phyloP scores from a whole-genome alignment of 37 sponge, comb jelly and placozoan genomes.

The Amphimedon queenslandica region DNA sequence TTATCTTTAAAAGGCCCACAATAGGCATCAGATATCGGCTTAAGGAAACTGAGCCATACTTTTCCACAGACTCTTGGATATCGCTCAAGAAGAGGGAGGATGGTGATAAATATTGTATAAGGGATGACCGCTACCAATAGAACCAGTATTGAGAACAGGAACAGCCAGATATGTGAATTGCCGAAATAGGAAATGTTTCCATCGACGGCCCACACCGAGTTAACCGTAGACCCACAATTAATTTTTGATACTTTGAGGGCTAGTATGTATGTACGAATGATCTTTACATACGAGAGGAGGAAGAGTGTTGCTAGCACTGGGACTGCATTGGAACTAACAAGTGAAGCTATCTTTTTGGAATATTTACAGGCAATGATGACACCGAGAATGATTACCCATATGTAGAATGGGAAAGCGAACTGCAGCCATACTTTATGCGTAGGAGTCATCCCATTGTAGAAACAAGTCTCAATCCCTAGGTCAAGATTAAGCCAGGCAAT shows the following conservation, averaged over 20 bases:
- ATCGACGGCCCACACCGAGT: not conserved
- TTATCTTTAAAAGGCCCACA: not conserved
- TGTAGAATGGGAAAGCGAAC: conserved; percentile 5
- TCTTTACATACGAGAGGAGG: not conserved
- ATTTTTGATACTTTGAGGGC: not conserved
- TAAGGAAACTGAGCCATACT: not conserved
- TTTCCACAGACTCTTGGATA: not conserved
- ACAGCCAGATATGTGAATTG: not conserved
- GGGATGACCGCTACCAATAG: not conserved
- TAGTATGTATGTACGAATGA: not conserved
- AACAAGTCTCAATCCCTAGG: conserved; percentile 2
- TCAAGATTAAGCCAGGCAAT: conserved; percentile 3
- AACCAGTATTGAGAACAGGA: not conserved
- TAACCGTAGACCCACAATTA: not conserved
- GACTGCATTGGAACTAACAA: not conserved
- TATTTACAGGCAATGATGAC: not conserved
- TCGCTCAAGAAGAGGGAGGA: not conserved
- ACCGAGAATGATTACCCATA: not conserved
- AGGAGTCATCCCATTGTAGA: not conserved
- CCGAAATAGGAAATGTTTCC: not conserved
- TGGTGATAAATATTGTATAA: not conserved
- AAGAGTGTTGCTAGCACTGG: not conserved
- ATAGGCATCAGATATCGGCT: not conserved
- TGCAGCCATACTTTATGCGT: conserved; percentile 1
- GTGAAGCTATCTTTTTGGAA: not conserved